Conservation (phyloP, 1,140 invertebrate genomes). For the Cherax destructor region DNA sequence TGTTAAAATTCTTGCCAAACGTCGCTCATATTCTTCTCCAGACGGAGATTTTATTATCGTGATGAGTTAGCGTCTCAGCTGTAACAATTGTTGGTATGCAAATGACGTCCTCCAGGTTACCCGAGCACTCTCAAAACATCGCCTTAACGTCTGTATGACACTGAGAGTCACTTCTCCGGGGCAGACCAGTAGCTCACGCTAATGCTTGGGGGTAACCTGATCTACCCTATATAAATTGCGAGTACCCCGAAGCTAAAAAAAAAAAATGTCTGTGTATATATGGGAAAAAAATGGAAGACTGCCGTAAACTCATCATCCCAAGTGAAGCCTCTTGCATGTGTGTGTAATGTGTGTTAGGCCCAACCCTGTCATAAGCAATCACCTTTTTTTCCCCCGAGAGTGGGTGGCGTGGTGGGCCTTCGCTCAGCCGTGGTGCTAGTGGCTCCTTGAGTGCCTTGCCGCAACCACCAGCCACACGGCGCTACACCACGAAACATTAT, state of each 20-base stretch:
- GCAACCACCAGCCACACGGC: not conserved
- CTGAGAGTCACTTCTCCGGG: not conserved
- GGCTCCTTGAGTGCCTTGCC: slow-evolving; percentile 5
- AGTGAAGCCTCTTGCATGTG: slow-evolving; percentile 61
- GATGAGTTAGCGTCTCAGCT: slow-evolving; percentile 8
- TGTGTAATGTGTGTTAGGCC: slow-evolving; percentile 66
- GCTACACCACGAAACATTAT: slow-evolving; percentile 36
- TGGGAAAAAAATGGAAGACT: slow-evolving; percentile 11
- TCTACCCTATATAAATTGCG: slow-evolving; percentile 7
- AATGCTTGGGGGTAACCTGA: not conserved
- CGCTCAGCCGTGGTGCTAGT: slow-evolving; percentile 3
- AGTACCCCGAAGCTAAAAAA: not conserved
- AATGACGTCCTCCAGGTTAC: slow-evolving; percentile 18
- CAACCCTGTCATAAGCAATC: slow-evolving; percentile 66
- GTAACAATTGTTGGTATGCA: slow-evolving; percentile 27
- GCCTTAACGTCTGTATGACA: not conserved
- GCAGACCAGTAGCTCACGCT: not conserved
- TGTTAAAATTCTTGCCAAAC: no score
- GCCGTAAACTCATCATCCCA: slow-evolving; percentile 54
- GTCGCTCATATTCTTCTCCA: not conserved
- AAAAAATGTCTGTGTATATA: not conserved
- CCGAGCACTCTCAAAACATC: slow-evolving; percentile 33
- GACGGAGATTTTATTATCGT: not conserved
- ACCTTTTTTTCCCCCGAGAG: slow-evolving; percentile 52
- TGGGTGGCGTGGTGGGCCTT: slow-evolving; percentile 2